Base-by-base conservation (phyloP, 53 echinoderm and acorn worm species). In the Stichopus horrens region DNA sequence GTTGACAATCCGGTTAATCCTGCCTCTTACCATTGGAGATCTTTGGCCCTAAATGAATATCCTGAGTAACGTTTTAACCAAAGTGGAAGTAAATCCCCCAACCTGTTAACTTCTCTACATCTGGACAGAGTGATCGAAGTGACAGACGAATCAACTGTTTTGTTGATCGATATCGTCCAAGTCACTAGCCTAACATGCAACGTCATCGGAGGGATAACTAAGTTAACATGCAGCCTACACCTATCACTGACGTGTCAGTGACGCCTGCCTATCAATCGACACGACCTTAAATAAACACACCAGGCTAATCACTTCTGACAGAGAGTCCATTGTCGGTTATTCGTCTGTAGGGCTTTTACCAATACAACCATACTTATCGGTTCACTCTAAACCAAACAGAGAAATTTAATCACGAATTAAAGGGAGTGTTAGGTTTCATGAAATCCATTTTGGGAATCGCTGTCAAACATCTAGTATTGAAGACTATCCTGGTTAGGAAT, bases 241-340 rank as follows among this genome's bases (percentile, higher is more conserved):
- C 21, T 57, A 56, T 81, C 81, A 81, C 9, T 57, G 81, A 81
- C 81, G 58, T 81, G 81, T 58, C 21, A 23, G 57, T 81, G 81
- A 81, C 81, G 81, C 56, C 81, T 81, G 58, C 81, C 81, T 58
- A 21, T 81, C 81, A 81, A 21, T 81, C 81, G 81, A 57, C 81
- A 81, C 57, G 81, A 58, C 81, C 81, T 57, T 81, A 81, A 56
- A 81, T 58, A 81, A 81, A 81, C 81, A 81, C 57, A 56, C 81
- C 9, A 53, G 21, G 18, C 20, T 81, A 81, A 81, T 81, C 81
- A 20, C 53, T 21, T 18, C 58, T 58, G 81, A 81, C 81, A 81
- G 81, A 81, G 81, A 58, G 81, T 54, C 58, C 81, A 81, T 81
- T 81, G 81, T 81, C 81, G 22, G n/a, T 21, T 81, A 21, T 81